A percentile compares a stretch with the other conserved stretches of the same genome.
These are phyloP conservation scores for Onychomys arenicola DNA, from an alignment of 2,797 vertebrate genomes.

Conservation along the genomic window DNA sequence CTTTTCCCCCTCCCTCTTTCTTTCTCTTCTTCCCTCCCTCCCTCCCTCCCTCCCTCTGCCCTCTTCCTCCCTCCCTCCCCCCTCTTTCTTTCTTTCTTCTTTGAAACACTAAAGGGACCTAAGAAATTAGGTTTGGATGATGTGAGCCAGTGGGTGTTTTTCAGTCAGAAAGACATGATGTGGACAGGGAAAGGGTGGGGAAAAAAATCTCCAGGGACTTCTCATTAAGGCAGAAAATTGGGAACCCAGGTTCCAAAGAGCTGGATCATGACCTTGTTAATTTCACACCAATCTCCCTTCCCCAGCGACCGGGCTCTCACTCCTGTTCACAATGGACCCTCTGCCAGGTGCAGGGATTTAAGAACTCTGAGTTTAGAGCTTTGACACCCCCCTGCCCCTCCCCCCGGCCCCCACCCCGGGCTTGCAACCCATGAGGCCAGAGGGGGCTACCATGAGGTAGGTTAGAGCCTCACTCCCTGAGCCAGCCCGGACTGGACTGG, in stretches of 20 bases:
- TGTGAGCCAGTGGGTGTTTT: not conserved
- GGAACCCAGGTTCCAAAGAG: not conserved
- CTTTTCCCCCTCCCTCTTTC: not conserved
- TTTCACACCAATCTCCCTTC: constrained; percentile 66
- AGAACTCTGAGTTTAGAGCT: not conserved
- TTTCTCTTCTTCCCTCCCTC: rapidly evolving
- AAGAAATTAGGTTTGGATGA: not conserved
- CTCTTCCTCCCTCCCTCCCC: not conserved
- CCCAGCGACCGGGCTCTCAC: not conserved
- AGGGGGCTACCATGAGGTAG: not conserved
- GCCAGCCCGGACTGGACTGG: not conserved
- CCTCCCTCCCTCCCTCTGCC: not conserved
- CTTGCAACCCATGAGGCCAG: not conserved
- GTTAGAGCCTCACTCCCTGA: not conserved
- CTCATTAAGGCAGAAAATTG: constrained; percentile 72
- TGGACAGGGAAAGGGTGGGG: not conserved
- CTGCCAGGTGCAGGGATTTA: not conserved
- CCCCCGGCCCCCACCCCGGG: not conserved
- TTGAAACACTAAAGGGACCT: not conserved
- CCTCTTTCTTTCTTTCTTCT: no score
- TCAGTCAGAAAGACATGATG: not conserved
- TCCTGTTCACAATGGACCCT: not conserved
- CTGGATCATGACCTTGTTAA: constrained; percentile 38
- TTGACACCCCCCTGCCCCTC: not conserved
- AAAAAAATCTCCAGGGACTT: not conserved